These are phyloP conservation scores for Timandra comae DNA, from an alignment of 2,888 invertebrate species.

Conservation along the genomic window DNA sequence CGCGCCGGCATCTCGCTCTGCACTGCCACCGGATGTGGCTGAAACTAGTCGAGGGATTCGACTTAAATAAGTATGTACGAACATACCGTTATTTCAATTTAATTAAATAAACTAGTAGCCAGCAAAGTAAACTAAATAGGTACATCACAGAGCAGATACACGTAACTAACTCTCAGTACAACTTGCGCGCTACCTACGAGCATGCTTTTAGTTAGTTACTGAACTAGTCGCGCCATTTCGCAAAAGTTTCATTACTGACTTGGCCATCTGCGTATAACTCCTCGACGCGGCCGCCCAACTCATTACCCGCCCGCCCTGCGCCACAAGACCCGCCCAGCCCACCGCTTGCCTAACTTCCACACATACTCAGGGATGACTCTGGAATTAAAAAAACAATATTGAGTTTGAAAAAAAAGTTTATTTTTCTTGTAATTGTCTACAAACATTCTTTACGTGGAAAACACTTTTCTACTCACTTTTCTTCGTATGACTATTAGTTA, in stretches of 20 bases:
- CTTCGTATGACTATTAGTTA: too few species aligned
- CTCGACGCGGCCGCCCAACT: constrained; percentile 37
- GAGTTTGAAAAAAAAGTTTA: too few species aligned
- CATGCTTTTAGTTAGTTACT: constrained; percentile 3
- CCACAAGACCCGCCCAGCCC: constrained; percentile 63
- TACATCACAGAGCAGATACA: constrained; percentile 8
- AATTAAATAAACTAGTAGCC: too few species aligned
- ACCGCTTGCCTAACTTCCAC: constrained; percentile 50
- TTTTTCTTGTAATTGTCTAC: too few species aligned
- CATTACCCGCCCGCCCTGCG: constrained; percentile 51
- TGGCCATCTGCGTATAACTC: constrained; percentile 28
- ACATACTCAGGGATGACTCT: constrained; percentile 29
- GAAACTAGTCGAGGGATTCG: too few species aligned
- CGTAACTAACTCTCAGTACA: constrained; percentile 11
- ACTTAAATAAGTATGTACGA: too few species aligned
- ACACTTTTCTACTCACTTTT: too few species aligned
- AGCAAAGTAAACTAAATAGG: constrained; percentile 3
- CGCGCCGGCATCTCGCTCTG: too few species aligned
- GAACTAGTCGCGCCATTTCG: constrained; percentile 3
- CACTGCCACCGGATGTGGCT: too few species aligned
- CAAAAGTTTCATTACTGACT: constrained; percentile 25
- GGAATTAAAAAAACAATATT: constrained; percentile 8
- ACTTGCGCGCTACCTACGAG: too few species aligned
- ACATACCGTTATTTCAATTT: too few species aligned
- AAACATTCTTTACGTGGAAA: too few species aligned